phyloP scores from a whole-genome alignment of 2,113 vertebrate genomes.

The Anoplopoma fimbria region DNA sequence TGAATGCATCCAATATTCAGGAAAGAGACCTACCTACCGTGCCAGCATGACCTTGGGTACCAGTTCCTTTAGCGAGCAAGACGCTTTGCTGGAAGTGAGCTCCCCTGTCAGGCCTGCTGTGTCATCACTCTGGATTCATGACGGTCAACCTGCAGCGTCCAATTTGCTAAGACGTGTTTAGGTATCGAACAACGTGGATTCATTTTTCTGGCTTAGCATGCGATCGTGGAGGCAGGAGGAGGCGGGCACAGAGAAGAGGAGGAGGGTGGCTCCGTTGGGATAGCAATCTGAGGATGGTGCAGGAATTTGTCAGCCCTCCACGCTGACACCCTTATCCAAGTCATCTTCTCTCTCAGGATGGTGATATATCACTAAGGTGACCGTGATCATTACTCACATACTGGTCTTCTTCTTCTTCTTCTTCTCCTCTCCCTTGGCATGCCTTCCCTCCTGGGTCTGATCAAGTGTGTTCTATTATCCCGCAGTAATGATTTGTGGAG shows the following conservation, averaged over 20 bases:
- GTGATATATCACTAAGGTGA: conserved; percentile 80
- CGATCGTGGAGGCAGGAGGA: conserved; percentile 38
- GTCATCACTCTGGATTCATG: conserved; percentile 57
- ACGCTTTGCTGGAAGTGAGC: neutral
- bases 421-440: conserved; percentile 32
- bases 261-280: conserved; percentile 16
- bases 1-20: conserved; percentile 64
- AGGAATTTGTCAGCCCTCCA: conserved; percentile 70
- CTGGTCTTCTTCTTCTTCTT: conserved; percentile 23
- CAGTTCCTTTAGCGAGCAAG: neutral
- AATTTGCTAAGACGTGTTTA: conserved; percentile 55
- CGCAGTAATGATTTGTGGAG: conserved; percentile 68
- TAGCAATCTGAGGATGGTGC: conserved; percentile 54
- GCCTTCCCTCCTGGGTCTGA: conserved; percentile 59
- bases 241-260: neutral
- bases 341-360: conserved; percentile 61
- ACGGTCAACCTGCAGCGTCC: conserved; percentile 30
- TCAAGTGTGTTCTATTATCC: conserved; percentile 66
- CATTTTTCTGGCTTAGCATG: conserved; percentile 51
- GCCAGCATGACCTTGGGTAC: conserved; percentile 60
- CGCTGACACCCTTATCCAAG: conserved; percentile 69
- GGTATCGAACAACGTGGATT: conserved; percentile 41
- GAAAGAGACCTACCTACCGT: conserved; percentile 21
- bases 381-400: conserved; percentile 75
- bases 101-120: conserved; percentile 13